Evolutionary conservation across 2,797 vertebrate genomes (phyloP), one percentile per base, ranked within the genome.

Genomic region (Gephyroberyx darwinii): DNA sequence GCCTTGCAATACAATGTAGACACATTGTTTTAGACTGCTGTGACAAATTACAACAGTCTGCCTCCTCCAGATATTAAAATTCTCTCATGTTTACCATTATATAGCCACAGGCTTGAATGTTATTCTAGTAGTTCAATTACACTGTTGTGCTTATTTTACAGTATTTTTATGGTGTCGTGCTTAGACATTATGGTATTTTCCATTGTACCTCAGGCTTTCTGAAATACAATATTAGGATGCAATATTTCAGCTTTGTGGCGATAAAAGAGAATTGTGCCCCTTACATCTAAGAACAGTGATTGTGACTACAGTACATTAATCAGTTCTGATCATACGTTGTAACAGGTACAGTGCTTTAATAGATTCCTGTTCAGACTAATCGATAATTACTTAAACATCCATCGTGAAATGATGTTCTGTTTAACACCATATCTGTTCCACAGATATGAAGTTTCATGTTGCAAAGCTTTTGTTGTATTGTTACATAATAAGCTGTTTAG

Each of bases 41-140:
- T 87, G 79, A 86, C 80, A 87, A 89, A 89, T 75, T 80, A 83
- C 82, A 82, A 75, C 74, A 85, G 80, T 63, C 52, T 75, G 61
- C 30, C 61, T 22, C 75, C 71, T 75, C 67, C 37, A 78, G 79
- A 84, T 86, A 84, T 85, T 86, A 78, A 81, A 87, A 85, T 78
- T 74, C 75, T 84, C 56, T 84, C 62, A 74, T 80, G 73, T 78
- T 84, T 75, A 69, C 68, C 22, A 14, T 82, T 71, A 81, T 56
- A 71, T 79, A 63, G 78, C 89, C 77, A 72, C 26, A 9, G 79
- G 81, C 81, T 69, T 75, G 66, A 77, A 84, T 81, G 63, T 65
- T 78, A 69, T 65, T 60, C 68, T 61, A 4, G 65, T 47, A 69
- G 78, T 87, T 86, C 72, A 83, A 82, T 86, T 80, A 87, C 83